phyloP scores from a whole-genome alignment of 2,888 invertebrate species.

The Nudaria mundana region DNA sequence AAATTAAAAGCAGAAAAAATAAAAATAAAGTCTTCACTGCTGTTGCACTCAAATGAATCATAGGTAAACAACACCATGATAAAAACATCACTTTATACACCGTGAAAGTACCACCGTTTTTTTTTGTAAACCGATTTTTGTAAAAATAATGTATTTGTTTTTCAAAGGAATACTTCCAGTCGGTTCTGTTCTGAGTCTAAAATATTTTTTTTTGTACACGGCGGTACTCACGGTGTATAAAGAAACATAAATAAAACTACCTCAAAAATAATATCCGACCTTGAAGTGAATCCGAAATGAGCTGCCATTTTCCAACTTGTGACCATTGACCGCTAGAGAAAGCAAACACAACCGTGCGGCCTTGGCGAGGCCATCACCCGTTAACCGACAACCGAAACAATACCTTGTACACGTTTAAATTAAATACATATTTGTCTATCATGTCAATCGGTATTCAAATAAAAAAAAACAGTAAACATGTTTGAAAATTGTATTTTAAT shows the following conservation, averaged over 20 bases:
- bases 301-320: constrained; percentile 43
- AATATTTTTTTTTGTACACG: too few relatives aligned
- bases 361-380: constrained; percentile 62
- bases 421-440: constrained; percentile 42
- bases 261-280: constrained; percentile 39
- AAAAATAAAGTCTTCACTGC: too few relatives aligned
- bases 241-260: background rate
- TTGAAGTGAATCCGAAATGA: constrained; percentile 51
- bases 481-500: constrained; percentile 41
- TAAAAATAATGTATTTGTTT: too few relatives aligned
- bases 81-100: background rate
- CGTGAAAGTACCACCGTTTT: background rate
- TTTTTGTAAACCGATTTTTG: too few relatives aligned
- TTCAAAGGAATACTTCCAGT: too few relatives aligned
- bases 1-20: too few relatives aligned
- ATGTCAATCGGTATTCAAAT: constrained; percentile 32
- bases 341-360: constrained; percentile 70
- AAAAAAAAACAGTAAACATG: constrained; percentile 36
- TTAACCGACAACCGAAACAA: constrained; percentile 27
- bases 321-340: constrained; percentile 75
- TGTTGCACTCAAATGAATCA: too few relatives aligned
- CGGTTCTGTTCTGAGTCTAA: too few relatives aligned
- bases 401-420: constrained; percentile 33
- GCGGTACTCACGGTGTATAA: too few relatives aligned
- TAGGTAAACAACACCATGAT: background rate